A percentile compares a stretch with the other conserved stretches of the same genome.
Evolutionary conservation across 2,888 invertebrate species (phyloP).

Genomic region (Athripsodes cinereus): DNA sequence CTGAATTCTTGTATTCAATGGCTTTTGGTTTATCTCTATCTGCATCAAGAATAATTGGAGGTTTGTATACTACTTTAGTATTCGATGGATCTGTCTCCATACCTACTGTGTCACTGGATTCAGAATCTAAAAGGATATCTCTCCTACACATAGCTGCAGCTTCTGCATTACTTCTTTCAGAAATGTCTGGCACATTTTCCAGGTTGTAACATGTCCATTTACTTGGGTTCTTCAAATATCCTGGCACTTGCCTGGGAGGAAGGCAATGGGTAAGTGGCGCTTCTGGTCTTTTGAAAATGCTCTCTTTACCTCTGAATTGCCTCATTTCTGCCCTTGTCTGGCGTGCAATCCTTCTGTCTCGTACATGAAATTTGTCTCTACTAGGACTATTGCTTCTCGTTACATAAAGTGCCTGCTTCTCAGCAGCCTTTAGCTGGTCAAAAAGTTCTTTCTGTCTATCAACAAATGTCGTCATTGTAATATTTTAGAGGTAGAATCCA

Average conservation of each 20-base stretch:
- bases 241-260: conserved; percentile 40
- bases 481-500: too few species aligned
- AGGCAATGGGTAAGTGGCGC: conserved; percentile 56
- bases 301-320: conserved; percentile 64
- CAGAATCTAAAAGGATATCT: conserved; percentile 25
- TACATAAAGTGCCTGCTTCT: conserved; percentile 44
- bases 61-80: conserved; percentile 34
- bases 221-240: conserved; percentile 65
- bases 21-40: conserved; percentile 20
- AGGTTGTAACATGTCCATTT: conserved; percentile 79
- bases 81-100: conserved; percentile 30
- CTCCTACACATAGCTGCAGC: conserved; percentile 31
- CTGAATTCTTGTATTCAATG: conserved; percentile 56
- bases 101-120: conserved; percentile 21
- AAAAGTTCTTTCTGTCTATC: conserved; percentile 65
- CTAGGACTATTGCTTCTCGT: conserved; percentile 35
- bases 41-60: conserved; percentile 29
- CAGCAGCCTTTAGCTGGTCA: conserved; percentile 59
- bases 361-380: conserved; percentile 28
- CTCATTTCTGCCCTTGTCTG: conserved; percentile 34
- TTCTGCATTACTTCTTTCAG: conserved; percentile 68
- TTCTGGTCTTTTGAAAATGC: conserved; percentile 72
- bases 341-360: conserved; percentile 17
- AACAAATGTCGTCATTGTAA: conserved; percentile 44
- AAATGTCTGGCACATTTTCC: conserved; percentile 74